phyloP scores from a whole-genome alignment of 2,888 invertebrate species.

The Drosophila mimetica region DNA sequence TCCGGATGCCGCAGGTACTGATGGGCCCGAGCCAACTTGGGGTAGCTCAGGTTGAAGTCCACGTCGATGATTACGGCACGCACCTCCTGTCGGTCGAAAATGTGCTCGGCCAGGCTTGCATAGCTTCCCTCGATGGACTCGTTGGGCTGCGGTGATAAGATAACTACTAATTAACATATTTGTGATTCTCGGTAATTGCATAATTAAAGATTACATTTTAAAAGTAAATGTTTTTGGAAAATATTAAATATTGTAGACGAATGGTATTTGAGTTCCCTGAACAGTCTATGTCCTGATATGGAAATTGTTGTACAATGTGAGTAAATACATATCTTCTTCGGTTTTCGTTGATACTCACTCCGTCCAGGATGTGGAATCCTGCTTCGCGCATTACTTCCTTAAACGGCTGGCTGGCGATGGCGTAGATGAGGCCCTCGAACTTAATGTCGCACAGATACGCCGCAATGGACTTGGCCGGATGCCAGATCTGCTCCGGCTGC shows the following conservation, averaged over 20 bases:
- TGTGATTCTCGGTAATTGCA: too few relatives aligned
- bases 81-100: slow-evolving; percentile 80
- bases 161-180: too few relatives aligned
- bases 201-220: too few relatives aligned
- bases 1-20: slow-evolving; percentile 84
- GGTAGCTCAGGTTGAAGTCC: slow-evolving; percentile 84
- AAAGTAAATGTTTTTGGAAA: too few relatives aligned
- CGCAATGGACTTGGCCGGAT: slow-evolving; percentile 84
- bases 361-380: slow-evolving; percentile 84
- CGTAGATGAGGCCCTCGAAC: slow-evolving; percentile 85
- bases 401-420: slow-evolving; percentile 82
- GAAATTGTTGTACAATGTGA: too few relatives aligned
- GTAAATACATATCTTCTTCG: too few relatives aligned
- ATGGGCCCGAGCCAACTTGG: slow-evolving; percentile 84
- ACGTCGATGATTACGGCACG: slow-evolving; percentile 85
- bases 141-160: slow-evolving; percentile 58
- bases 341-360: slow-evolving; percentile 69
- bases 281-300: too few relatives aligned
- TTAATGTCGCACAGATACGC: slow-evolving; percentile 85
- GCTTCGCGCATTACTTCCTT: slow-evolving; percentile 81
- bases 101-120: slow-evolving; percentile 51
- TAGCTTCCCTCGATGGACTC: slow-evolving; percentile 70
- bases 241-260: too few relatives aligned
- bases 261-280: too few relatives aligned
- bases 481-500: slow-evolving; percentile 77